These are phyloP conservation scores for Eilema griseolum DNA, from an alignment of 2,888 invertebrate genomes.

Conservation along the genomic window DNA sequence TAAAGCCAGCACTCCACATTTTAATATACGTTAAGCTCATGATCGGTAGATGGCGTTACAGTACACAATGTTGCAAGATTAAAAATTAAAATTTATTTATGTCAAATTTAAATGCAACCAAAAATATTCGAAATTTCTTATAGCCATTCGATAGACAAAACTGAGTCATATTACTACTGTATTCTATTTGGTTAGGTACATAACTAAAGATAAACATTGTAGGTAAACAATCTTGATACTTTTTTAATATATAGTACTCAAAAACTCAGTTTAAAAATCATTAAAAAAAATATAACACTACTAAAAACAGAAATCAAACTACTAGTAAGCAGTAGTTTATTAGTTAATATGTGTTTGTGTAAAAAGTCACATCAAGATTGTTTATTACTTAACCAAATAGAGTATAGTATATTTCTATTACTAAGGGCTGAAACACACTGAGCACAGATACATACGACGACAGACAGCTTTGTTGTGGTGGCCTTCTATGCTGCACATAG, in stretches of 20 bases:
- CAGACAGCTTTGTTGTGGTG: neutral
- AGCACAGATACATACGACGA: neutral
- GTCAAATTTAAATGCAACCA: neutral
- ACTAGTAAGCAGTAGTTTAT: too few species aligned
- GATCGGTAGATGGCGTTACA: slow-evolving; percentile 26
- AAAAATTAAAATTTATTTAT: neutral
- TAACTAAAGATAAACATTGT: too few species aligned
- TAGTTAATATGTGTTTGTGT: too few species aligned
- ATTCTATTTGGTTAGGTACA: too few species aligned
- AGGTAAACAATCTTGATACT: too few species aligned
- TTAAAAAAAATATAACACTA: too few species aligned
- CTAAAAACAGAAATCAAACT: too few species aligned
- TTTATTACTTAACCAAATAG: too few species aligned
- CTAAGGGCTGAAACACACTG: slow-evolving; percentile 2
- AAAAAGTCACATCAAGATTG: too few species aligned
- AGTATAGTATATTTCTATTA: neutral
- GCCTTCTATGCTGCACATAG: neutral
- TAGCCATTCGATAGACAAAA: neutral
- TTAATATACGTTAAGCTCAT: slow-evolving; percentile 7
- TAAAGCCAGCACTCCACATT: slow-evolving; percentile 16
- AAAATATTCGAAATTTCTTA: slow-evolving; percentile 10
- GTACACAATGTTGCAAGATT: slow-evolving; percentile 13
- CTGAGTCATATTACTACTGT: neutral
- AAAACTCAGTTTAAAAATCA: too few species aligned
- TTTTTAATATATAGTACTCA: too few species aligned